Conservation (phyloP, 2,797 vertebrate species). For the Mastacembelus armatus region DNA sequence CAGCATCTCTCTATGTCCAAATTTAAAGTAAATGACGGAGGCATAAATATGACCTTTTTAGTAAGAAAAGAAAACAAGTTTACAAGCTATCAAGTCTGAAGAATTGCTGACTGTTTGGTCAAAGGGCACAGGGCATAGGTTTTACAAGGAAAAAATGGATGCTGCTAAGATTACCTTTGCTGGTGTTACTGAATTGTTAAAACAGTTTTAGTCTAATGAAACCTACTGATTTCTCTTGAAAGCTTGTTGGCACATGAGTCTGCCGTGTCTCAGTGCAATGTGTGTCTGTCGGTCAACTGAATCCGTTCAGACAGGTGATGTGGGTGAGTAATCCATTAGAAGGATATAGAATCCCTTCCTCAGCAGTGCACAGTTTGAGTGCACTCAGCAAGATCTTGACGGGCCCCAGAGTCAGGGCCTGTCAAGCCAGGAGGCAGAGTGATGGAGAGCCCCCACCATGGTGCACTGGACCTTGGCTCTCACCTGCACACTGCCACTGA, state of each 20-base stretch:
- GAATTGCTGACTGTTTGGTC: slow-evolving; percentile 23
- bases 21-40: slow-evolving; percentile 83
- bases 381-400: slow-evolving; percentile 78
- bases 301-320: slow-evolving; percentile 84
- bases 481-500: slow-evolving; percentile 79
- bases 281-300: slow-evolving; percentile 79
- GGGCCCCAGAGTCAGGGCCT: slow-evolving; percentile 80
- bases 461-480: slow-evolving; percentile 82
- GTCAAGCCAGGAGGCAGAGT: slow-evolving; percentile 84
- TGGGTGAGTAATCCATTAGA: slow-evolving; percentile 85
- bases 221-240: slow-evolving; percentile 13
- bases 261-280: slow-evolving; percentile 35
- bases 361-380: slow-evolving; percentile 80
- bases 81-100: slow-evolving; percentile 30
- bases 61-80: slow-evolving; percentile 66
- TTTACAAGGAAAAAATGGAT: slow-evolving; percentile 3
- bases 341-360: slow-evolving; percentile 83
- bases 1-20: slow-evolving; percentile 68
- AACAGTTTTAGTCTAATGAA: background rate
- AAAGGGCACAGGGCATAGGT: background rate
- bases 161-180: background rate
- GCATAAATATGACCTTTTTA: slow-evolving; percentile 82
- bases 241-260: slow-evolving; percentile 7
- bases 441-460: slow-evolving; percentile 86
- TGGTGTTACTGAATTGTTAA: background rate